Evolutionary conservation across 2,797 vertebrate genomes (phyloP).

Genomic region (Rhinogobio ventralis): DNA sequence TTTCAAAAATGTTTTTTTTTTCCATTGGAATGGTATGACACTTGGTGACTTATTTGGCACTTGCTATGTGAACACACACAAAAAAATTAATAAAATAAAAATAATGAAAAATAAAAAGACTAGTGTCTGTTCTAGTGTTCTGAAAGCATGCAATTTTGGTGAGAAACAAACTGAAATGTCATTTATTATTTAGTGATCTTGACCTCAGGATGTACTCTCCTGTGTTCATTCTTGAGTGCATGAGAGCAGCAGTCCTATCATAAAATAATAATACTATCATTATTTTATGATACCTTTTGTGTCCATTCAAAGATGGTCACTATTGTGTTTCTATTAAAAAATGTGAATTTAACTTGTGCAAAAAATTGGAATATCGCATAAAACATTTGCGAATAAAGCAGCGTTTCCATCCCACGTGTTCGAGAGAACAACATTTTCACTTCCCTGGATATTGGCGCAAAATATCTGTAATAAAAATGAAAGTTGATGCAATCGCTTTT

Average conservation of each 20-base stretch:
- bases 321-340: neutral
- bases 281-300: neutral
- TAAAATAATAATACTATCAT: conserved; percentile 4
- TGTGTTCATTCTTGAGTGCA: neutral
- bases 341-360: neutral
- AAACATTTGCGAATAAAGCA: neutral
- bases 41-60: neutral
- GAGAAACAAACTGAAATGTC: neutral
- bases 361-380: neutral
- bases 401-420: neutral
- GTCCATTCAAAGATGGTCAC: neutral
- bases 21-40: neutral
- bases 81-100: too few relatives aligned
- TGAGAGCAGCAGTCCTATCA: neutral
- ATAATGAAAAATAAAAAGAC: neutral
- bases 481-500: too few relatives aligned
- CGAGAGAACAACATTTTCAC: neutral
- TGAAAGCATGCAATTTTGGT: neutral
- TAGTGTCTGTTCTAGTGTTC: neutral
- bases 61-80: neutral
- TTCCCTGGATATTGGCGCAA: neutral
- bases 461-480: neutral
- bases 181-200: conserved; percentile 24
- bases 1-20: neutral
- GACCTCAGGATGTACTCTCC: neutral